Base-by-base conservation (phyloP, 2,113 vertebrate species). In the Bubo scandiacus region DNA sequence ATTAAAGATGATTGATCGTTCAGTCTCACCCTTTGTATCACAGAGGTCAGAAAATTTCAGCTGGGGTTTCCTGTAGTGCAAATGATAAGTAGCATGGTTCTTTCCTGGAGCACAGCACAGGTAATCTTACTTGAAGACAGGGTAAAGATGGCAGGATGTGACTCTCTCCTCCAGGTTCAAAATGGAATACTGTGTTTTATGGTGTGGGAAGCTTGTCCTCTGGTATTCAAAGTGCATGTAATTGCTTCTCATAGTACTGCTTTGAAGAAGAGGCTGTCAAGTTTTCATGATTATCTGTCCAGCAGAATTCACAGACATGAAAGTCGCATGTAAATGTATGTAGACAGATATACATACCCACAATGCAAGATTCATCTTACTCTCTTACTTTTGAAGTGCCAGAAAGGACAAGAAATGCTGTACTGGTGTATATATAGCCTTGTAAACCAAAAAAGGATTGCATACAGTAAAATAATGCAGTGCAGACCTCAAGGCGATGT, bases 231-330 rank as follows among this genome's bases (percentile, higher is more conserved):
- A 95, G 58, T 51, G 21, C 54, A 34, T 36, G 18, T 85, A 82
- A 91, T 92, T 80, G 74, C n/a, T 90, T 95, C 86, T 94, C 59
- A 85, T 34, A 54, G 62, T 51, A 61, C 42, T 77, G 51, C 94
- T 97, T 92, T 95, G 93, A 97, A 92, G 84, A 81, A 94, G 47
- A 59, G 58, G 32, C 68, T 84, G 74, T 77, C 67, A 82, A 34
- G 66, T 90, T 94, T 92, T 73, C 27, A 6, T 62, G 49, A 85
- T 79, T 91, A 81, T 94, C 86, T 89, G 62, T 71, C 62, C 81
- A 59, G 71, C 32, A 36, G 57, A 78, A 71, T 72, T 94, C 80
- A 81, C 83, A 94, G 84, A 92, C 89, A 80, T 81, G 66, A 95
- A 94, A 87, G 89, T 85, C 2, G 3, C 36, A 62, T 70, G 68